These are phyloP conservation scores for Drosophila mulleri DNA, from an alignment of 2,888 invertebrate genomes.

Conservation along the genomic window DNA sequence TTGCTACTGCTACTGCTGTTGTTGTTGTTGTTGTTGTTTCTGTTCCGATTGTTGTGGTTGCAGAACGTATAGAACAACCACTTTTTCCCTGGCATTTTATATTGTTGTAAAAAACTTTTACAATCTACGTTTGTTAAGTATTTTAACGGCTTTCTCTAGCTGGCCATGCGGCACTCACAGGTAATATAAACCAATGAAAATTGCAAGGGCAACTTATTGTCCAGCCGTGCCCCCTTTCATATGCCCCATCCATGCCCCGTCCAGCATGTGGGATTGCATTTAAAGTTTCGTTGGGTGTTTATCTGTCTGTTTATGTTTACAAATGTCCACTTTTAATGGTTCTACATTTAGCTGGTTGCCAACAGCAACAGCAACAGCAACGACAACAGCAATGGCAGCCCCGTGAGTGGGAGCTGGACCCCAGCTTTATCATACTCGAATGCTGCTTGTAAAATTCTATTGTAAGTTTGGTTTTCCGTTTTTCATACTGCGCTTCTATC, in stretches of 20 bases:
- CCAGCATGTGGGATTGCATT: slow-evolving; percentile 16
- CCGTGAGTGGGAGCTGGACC: neutral
- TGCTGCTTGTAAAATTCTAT: slow-evolving; percentile 49
- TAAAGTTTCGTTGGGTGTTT: slow-evolving; percentile 73
- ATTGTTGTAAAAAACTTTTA: slow-evolving; percentile 74
- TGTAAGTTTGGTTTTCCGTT: slow-evolving; percentile 54
- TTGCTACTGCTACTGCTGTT: slow-evolving; percentile 3
- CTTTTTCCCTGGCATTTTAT: slow-evolving; percentile 64
- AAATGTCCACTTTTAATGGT: slow-evolving; percentile 80
- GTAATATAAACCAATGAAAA: slow-evolving; percentile 79
- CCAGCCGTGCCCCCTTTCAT: slow-evolving; percentile 9
- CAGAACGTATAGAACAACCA: slow-evolving; percentile 44
- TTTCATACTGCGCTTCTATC: slow-evolving; percentile 33
- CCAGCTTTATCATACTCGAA: slow-evolving; percentile 50
- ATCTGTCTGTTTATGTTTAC: slow-evolving; percentile 81
- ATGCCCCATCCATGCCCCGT: neutral
- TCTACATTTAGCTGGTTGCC: slow-evolving; percentile 65
- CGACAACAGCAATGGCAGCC: neutral
- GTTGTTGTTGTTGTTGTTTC: neutral
- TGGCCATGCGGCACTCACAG: slow-evolving; percentile 30
- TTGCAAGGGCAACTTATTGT: slow-evolving; percentile 66
- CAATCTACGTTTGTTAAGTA: slow-evolving; percentile 83
- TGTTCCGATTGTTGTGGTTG: slow-evolving; percentile 35
- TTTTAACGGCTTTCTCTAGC: slow-evolving; percentile 75
- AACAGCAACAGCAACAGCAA: slow-evolving; percentile 11